phyloP scores from a whole-genome alignment of 2,888 invertebrate species.

The Polydrusus cervinus region DNA sequence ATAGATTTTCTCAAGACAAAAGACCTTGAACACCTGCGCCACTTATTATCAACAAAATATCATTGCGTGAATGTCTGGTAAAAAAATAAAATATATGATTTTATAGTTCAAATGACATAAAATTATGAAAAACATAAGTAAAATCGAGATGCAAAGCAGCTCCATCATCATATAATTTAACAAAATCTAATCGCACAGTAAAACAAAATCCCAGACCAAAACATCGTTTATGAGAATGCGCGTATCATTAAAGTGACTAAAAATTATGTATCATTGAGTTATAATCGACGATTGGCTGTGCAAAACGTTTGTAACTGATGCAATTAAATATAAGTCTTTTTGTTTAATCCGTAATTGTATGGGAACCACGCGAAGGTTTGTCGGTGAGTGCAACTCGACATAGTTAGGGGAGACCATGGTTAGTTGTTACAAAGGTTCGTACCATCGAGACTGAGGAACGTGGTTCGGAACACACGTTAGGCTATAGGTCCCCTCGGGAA shows the following conservation, averaged over 20 bases:
- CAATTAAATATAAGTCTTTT: conserved; percentile 61
- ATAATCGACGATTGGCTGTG: conserved; percentile 59
- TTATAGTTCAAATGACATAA: conserved; percentile 16
- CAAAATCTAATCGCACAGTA: conserved; percentile 41
- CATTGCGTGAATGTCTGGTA: conserved; percentile 11
- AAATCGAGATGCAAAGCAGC: conserved; percentile 32
- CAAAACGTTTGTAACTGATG: conserved; percentile 61
- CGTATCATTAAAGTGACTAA: conserved; percentile 52
- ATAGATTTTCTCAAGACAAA: too few relatives aligned
- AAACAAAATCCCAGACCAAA: conserved; percentile 34
- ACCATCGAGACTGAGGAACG: too few relatives aligned
- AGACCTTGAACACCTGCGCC: too few relatives aligned
- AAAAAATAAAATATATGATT: conserved; percentile 23
- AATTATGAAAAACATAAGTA: conserved; percentile 28
- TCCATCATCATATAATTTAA: conserved; percentile 47
- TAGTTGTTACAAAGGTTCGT: too few relatives aligned
- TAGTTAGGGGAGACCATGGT: conserved; percentile 47
- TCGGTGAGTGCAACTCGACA: conserved; percentile 63
- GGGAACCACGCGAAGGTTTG: conserved; percentile 61
- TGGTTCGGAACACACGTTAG: too few relatives aligned
- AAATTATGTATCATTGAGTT: conserved; percentile 62
- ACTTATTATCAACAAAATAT: background rate
- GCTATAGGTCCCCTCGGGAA: too few relatives aligned
- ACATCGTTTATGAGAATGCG: conserved; percentile 39
- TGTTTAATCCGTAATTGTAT: conserved; percentile 63